Base-by-base conservation (phyloP, 1,140 invertebrate species). In the Drosophila repleta region DNA sequence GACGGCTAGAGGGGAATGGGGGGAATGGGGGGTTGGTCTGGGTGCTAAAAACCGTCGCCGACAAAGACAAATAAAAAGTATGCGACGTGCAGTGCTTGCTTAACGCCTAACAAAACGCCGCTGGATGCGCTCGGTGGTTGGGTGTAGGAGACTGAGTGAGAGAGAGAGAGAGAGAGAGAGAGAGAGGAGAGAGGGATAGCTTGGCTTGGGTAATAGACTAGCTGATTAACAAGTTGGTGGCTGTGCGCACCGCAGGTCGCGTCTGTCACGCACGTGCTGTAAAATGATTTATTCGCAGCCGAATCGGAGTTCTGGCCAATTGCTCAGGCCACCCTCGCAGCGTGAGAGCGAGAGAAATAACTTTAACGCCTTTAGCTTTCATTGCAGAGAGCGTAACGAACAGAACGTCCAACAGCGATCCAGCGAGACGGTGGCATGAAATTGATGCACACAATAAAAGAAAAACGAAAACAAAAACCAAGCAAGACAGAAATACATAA, bases 51-150 rank as follows among this genome's bases (percentile, higher is more conserved):
- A 71, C 10, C 63, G 67, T 46, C 49, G 52, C 52, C 48, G 67
- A 48, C 62, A 70, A 76, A 87, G 72, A 78, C 58, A 87, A 87
- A 88, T 87, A 87, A 85, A 87, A 88, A 87, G 79, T 88, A 53
- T 46, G 62, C 83, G 68, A 87, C 83, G 79, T 87, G 83, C 75
- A 66, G 65, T 76, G 83, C 77, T 71, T 87, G 63, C 65, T 53
- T 52, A 87, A 76, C 56, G 62, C 43, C 43, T 37, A 68, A 56
- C 70, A 68, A 73, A 68, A 68, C 41, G 64, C 39, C 43, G 24
- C 3, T 17, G 15, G 49, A 21, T 24, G 39, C 56, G 35, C 5
- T 15, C 11, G 11, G 10, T 11, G 32, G 10, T 35, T 35, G 32
- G 39, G 43, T 43, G 17, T 3, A 15, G 10, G 37, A 7, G 48